Evolutionary conservation across 2,888 invertebrate species (phyloP), one percentile per base, ranked within the genome.

Genomic region (Eupithecia insigniata): DNA sequence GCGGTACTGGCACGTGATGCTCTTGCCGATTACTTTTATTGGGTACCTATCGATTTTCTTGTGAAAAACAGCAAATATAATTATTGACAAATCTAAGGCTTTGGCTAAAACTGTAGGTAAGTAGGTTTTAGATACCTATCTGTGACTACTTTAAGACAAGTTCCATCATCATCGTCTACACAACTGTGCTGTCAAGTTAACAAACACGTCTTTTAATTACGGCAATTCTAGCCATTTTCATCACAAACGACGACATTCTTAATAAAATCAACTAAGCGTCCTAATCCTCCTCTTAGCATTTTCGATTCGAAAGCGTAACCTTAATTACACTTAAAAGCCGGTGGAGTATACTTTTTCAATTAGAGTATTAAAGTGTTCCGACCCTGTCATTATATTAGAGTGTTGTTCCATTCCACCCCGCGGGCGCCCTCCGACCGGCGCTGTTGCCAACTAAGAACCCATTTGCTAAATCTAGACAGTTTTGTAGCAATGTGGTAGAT

Each of bases 381-480:
- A 92, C 91, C 91, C 93, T 91, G 92, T 93, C 93, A 93, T 94
- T 93, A 93, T 92, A 92, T 92, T 93, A 93, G 91, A 93, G 92
- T 93, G 94, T 93, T 93, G 93, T 92, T 92, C 88, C 88, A 87
- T 89, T 87, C 90, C 90, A 89, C 92, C 92, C 93, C 88, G 71
- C 71, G 82, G 85, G 84, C 89, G 86, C 86, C 87, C 86, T 84
- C 83, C 82, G 81, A 80, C 78, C 72, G 79, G 76, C 46, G 67
- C 16, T n/a, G 67, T 65, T 78, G 76, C 80, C 81, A 76, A 72
- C 76, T 74, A 72, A 76, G 65, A 66, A 74, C 74, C 71, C n/a
- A 36, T 46, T 64, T 1, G 74, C 26, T 26, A 67, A 30, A 71
- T 71, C 22, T 67, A n/a, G n/a, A 69, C 8, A 55, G 22, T 64